These are phyloP conservation scores for Kuschelorhynchus macadamiae DNA, from an alignment of 2,888 invertebrate genomes.

Conservation along the genomic window DNA sequence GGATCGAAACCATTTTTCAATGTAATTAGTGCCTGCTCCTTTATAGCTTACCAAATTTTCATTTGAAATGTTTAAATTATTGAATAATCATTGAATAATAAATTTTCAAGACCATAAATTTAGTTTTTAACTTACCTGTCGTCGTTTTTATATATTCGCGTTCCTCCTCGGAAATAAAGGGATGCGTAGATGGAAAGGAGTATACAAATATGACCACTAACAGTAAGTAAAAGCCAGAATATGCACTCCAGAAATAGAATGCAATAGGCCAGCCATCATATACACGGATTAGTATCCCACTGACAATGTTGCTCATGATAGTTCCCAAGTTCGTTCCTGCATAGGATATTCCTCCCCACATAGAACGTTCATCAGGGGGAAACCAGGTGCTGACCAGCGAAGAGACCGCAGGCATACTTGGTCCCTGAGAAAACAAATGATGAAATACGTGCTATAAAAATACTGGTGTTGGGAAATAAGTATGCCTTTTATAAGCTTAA, in stretches of 20 bases:
- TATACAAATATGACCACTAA: conserved; percentile 60
- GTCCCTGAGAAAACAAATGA: conserved; percentile 72
- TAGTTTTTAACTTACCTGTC: conserved; percentile 1
- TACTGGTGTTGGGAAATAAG: too few species aligned
- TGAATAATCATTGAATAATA: too few species aligned
- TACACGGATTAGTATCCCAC: conserved; percentile 77
- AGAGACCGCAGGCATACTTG: conserved; percentile 75
- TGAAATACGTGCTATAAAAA: too few species aligned
- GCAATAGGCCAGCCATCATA: conserved; percentile 76
- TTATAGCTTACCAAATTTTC: too few species aligned
- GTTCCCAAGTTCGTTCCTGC: conserved; percentile 82
- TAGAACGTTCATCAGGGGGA: conserved; percentile 80
- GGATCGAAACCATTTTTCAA: too few species aligned
- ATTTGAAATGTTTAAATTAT: too few species aligned
- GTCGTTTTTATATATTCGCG: conserved; percentile 23
- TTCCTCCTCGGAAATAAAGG: conserved; percentile 51
- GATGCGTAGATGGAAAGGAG: conserved; percentile 74
- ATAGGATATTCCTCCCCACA: conserved; percentile 82
- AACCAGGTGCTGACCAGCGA: conserved; percentile 80
- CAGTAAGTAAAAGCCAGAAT: conserved; percentile 20
- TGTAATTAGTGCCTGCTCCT: too few species aligned
- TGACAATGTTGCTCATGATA: conserved; percentile 75
- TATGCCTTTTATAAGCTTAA: too few species aligned
- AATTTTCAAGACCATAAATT: too few species aligned
- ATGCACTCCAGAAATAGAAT: conserved; percentile 43